phyloP scores from a whole-genome alignment of 1,140 invertebrate genomes.

The Liolophura sinensis region DNA sequence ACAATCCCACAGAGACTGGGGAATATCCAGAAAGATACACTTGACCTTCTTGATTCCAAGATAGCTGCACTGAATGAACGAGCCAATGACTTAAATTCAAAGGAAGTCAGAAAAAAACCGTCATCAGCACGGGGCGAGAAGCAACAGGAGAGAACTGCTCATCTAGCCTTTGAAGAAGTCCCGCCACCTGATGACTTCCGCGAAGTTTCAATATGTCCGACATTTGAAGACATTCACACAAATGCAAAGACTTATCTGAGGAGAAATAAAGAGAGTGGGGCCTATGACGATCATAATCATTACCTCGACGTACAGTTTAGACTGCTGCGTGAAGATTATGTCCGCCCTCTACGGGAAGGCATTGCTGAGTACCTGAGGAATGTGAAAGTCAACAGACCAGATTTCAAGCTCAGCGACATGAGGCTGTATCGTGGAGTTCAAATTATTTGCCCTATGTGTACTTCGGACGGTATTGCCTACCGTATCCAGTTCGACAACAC shows the following conservation, averaged over 20 bases:
- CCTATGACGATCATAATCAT: constrained; percentile 68
- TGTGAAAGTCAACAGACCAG: constrained; percentile 2
- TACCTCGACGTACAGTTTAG: constrained; percentile 80
- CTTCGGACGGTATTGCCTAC: constrained; percentile 31
- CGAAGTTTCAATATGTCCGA: constrained; percentile 45
- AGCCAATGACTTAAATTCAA: neutral
- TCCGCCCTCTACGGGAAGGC: constrained; percentile 56
- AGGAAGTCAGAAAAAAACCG: neutral
- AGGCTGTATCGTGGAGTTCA: constrained; percentile 37
- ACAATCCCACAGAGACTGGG: neutral
- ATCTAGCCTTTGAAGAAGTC: constrained; percentile 7
- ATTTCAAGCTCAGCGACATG: constrained; percentile 21
- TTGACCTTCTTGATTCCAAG: neutral
- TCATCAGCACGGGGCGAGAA: neutral
- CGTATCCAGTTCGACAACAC: constrained; percentile 43
- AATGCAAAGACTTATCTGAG: constrained; percentile 60
- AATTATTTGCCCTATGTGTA: constrained; percentile 40
- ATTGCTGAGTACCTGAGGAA: constrained; percentile 39
- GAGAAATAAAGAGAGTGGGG: constrained; percentile 66
- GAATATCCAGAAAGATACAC: neutral
- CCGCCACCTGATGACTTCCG: constrained; percentile 52
- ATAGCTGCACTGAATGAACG: neutral
- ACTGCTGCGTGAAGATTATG: constrained; percentile 72
- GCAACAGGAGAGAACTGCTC: neutral
- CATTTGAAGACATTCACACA: constrained; percentile 36